These are phyloP conservation scores for Clitarchus hookeri DNA, from an alignment of 2,888 invertebrate species.

Conservation along the genomic window DNA sequence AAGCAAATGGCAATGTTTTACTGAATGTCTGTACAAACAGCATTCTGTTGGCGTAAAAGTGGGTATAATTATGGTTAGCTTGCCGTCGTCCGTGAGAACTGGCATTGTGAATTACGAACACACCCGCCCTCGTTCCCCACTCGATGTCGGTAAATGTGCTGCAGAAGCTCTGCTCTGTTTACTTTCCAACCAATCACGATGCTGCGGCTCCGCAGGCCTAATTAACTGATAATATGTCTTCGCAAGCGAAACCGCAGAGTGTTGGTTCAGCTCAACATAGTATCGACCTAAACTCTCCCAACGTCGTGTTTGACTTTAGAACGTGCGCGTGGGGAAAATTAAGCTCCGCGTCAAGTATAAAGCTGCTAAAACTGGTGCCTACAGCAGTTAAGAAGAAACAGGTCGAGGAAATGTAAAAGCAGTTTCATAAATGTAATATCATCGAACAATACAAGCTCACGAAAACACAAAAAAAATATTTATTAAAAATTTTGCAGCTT, in stretches of 20 bases:
- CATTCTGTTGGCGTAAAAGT: too few species aligned
- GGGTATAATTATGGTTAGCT: background rate
- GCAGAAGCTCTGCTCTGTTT: slow-evolving; percentile 7
- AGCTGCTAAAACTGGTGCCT: too few species aligned
- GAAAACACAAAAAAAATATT: too few species aligned
- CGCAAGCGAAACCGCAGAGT: background rate
- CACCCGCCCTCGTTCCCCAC: background rate
- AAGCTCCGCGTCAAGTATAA: too few species aligned
- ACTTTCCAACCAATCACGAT: background rate
- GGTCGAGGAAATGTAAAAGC: too few species aligned
- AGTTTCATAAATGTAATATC: too few species aligned
- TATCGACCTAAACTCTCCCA: background rate
- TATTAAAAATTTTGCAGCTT: too few species aligned
- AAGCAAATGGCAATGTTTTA: too few species aligned
- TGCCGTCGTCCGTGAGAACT: background rate
- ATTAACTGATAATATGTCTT: background rate
- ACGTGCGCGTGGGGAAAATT: background rate
- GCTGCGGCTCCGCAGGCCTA: background rate
- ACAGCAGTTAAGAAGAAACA: too few species aligned
- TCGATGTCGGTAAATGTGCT: background rate
- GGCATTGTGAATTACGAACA: background rate
- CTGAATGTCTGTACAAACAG: too few species aligned
- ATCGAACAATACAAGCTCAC: too few species aligned
- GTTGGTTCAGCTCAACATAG: background rate
- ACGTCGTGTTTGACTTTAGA: background rate